These are phyloP conservation scores for Lerema accius DNA, from an alignment of 1,140 invertebrate genomes.

Conservation along the genomic window DNA sequence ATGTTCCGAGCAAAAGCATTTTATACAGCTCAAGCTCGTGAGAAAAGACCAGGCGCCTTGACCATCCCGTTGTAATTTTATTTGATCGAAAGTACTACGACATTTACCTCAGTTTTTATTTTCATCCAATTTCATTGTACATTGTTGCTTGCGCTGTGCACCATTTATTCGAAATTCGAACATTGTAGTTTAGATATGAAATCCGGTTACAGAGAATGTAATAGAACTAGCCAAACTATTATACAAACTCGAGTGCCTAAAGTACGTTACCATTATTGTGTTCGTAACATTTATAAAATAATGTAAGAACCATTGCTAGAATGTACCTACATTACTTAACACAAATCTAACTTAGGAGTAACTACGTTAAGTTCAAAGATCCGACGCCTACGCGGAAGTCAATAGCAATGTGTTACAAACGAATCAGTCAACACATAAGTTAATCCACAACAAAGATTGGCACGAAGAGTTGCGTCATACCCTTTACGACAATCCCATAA, in stretches of 20 bases:
- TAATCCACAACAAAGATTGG: conserved; percentile 37
- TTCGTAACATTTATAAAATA: too few relatives aligned
- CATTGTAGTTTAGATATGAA: conserved; percentile 18
- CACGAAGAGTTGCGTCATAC: conserved; percentile 46
- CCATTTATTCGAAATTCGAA: conserved; percentile 36
- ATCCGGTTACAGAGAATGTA: conserved; percentile 10
- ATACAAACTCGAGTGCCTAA: too few relatives aligned
- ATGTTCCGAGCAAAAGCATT: conserved; percentile 76
- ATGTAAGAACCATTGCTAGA: too few relatives aligned
- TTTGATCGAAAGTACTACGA: conserved; percentile 74
- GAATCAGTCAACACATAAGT: conserved; percentile 13
- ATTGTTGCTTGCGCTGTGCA: conserved; percentile 40
- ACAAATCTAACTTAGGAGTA: too few relatives aligned
- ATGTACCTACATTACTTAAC: too few relatives aligned
- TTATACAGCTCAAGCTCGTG: conserved; percentile 61
- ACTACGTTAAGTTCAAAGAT: neutral
- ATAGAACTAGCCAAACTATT: conserved; percentile 6
- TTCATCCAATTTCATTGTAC: conserved; percentile 66
- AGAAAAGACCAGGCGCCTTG: conserved; percentile 58
- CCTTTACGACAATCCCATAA: conserved; percentile 60
- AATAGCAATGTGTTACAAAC: conserved; percentile 26
- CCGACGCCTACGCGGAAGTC: conserved; percentile 8
- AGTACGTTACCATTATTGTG: too few relatives aligned
- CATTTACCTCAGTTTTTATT: conserved; percentile 68
- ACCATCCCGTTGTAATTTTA: conserved; percentile 66